Evolutionary conservation across 2,113 vertebrate genomes (phyloP).

Genomic region (Ophthalmolycus amberensis): DNA sequence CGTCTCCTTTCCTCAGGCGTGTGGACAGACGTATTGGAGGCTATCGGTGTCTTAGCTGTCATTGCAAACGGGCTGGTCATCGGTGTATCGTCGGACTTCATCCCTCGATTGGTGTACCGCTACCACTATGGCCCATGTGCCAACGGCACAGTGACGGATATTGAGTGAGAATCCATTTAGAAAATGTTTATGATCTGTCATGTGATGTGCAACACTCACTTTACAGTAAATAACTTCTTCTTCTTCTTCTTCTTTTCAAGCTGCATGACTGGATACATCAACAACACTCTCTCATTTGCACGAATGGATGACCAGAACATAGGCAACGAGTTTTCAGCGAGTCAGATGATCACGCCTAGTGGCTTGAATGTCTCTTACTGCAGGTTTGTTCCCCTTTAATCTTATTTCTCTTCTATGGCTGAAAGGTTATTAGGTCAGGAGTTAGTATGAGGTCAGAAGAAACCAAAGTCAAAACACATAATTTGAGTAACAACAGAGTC

Average conservation of each 20-base stretch:
- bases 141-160: constrained; percentile 51
- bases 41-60: constrained; percentile 92
- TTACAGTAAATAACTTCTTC: neutral
- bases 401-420: neutral
- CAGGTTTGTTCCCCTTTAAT: constrained; percentile 83
- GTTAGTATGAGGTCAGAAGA: neutral
- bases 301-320: constrained; percentile 56
- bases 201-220: neutral
- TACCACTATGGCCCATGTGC: constrained; percentile 89
- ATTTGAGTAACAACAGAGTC: constrained; percentile 3
- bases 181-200: neutral
- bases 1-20: constrained; percentile 82
- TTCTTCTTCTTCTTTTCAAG: constrained; percentile 70
- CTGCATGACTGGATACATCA: constrained; percentile 91
- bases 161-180: constrained; percentile 53
- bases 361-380: constrained; percentile 79
- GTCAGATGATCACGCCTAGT: constrained; percentile 55
- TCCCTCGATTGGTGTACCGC: constrained; percentile 91
- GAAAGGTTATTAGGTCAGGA: neutral
- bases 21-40: constrained; percentile 92
- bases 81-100: constrained; percentile 93
- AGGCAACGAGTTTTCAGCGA: constrained; percentile 73
- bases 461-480: neutral
- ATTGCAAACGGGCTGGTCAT: constrained; percentile 95
- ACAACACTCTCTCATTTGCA: constrained; percentile 89